Evolutionary conservation across 1,140 invertebrate species (phyloP), one percentile per base, ranked within the genome.

Genomic region (Probaryconus sp.): DNA sequence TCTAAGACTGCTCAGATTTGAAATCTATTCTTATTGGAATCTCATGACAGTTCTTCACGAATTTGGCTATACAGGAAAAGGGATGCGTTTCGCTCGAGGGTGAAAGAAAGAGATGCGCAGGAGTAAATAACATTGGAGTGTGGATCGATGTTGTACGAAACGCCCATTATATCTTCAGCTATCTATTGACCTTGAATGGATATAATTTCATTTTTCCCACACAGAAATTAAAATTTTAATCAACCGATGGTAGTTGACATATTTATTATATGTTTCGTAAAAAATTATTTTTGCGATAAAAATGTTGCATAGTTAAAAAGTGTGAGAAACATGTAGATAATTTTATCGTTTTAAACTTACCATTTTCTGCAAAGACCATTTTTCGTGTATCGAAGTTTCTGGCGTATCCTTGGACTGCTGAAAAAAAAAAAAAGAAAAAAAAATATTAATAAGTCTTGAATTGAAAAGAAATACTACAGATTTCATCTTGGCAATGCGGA

Each of bases 121-220:
- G 28, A 75, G 64, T 75, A 75, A 75, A 75, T 69, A 75, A 67
- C 45, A 37, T 28, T 60, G 43, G 71, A 75, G 71, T 51, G 45
- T 50, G 64, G 64, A 75, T 75, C 71, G 64, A 74, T 74, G 71
- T 74, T 74, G 50, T 61, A 48, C 58, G 71, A 35, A 74, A 74
- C 71, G 71, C 71, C 71, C 64, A 73, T 73, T 30, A 56, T 64
- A 68, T 74, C 50, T 65, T 65, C 43, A 55, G 35, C 50, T 33
- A 50, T 43, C 38, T 40, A 42, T 68, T 68, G 53, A 67, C 51
- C 43, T 68, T 74, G 56, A 68, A 63, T 56, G 35, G 65, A 13
- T 35, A 53, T 61, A 70, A 61, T 60, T 69, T n/a, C n/a, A n/a
- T n/a, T n/a, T n/a, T n/a, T 28, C 53, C 50, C 30, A 31, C 35